A percentile compares a stretch with the other conserved stretches of the same genome.
Evolutionary conservation across 2,797 vertebrate genomes (phyloP).

Genomic region (Nannoperca australis): DNA sequence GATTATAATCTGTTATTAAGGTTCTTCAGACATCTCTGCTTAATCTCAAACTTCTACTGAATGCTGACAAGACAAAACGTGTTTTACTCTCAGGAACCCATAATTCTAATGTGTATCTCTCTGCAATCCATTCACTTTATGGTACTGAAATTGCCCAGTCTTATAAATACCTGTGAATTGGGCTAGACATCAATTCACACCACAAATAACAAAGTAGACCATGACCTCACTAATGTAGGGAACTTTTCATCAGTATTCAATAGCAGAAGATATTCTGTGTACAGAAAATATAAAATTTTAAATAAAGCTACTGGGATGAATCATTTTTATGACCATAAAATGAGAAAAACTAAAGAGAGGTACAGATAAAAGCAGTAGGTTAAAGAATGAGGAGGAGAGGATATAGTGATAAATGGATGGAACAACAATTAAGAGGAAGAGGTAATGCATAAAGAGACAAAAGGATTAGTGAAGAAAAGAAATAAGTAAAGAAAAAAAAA

Average conservation of each 20-base stretch:
- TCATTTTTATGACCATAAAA: not conserved
- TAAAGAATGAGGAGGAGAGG: not conserved
- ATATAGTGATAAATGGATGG: not conserved
- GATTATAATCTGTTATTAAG: not conserved
- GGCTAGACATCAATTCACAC: not conserved
- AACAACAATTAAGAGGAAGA: not conserved
- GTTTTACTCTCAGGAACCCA: not conserved
- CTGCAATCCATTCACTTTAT: not conserved
- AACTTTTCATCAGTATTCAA: not conserved
- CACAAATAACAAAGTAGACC: not conserved
- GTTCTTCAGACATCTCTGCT: not conserved
- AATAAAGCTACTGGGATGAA: too few relatives aligned
- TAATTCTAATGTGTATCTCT: not conserved
- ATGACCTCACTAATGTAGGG: not conserved
- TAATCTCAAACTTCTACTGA: not conserved
- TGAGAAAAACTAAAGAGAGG: not conserved
- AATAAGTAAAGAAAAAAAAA: not conserved
- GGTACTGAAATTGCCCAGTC: not conserved
- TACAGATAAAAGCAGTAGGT: not conserved
- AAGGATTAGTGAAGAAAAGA: not conserved
- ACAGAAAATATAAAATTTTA: not conserved
- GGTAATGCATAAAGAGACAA: not conserved
- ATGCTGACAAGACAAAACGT: not conserved
- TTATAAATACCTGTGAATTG: not conserved
- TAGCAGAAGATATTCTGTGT: not conserved